Conservation (phyloP, 1,140 invertebrate species). For the Drosophila sucinea region DNA sequence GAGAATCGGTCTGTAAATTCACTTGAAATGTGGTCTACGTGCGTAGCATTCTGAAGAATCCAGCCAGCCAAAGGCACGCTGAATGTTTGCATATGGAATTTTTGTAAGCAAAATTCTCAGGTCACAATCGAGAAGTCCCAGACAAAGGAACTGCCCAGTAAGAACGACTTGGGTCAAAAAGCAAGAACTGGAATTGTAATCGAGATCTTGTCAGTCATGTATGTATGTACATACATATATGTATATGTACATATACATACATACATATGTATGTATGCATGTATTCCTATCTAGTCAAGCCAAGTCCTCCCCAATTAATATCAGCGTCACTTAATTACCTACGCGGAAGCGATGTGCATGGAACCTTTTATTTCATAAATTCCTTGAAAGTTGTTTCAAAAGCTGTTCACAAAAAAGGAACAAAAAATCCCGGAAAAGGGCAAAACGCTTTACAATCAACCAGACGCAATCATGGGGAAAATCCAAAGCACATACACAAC, state of each 20-base stretch:
- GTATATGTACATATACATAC: too few species aligned
- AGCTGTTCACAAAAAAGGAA: conserved; percentile 45
- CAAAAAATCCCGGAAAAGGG: conserved; percentile 13
- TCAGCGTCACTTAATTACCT: conserved; percentile 47
- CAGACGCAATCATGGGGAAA: conserved; percentile 9
- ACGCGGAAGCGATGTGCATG: conserved; percentile 57
- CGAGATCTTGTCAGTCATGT: conserved; percentile 5
- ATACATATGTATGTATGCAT: too few species aligned
- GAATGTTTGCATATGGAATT: conserved; percentile 53
- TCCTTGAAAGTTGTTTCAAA: conserved; percentile 72
- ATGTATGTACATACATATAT: conserved; percentile 16
- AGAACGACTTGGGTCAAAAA: conserved; percentile 15
- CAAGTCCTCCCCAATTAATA: conserved; percentile 34
- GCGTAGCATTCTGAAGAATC: conserved; percentile 60
- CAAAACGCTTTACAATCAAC: conserved; percentile 12
- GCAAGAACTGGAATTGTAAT: conserved; percentile 23
- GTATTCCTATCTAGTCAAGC: conserved; percentile 23
- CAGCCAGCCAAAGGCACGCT: conserved; percentile 31
- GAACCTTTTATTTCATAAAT: conserved; percentile 36
- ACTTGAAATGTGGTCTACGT: conserved; percentile 65
- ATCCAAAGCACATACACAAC: conserved; percentile 16
- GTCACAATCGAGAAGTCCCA: conserved; percentile 16
- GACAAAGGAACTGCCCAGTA: conserved; percentile 2
- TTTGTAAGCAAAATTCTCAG: conserved; percentile 62
- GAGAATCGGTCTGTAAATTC: conserved; percentile 64